A percentile compares a stretch with the other conserved stretches of the same genome.
phyloP scores from a whole-genome alignment of 1,140 invertebrate genomes.

The Latrodectus geometricus region DNA sequence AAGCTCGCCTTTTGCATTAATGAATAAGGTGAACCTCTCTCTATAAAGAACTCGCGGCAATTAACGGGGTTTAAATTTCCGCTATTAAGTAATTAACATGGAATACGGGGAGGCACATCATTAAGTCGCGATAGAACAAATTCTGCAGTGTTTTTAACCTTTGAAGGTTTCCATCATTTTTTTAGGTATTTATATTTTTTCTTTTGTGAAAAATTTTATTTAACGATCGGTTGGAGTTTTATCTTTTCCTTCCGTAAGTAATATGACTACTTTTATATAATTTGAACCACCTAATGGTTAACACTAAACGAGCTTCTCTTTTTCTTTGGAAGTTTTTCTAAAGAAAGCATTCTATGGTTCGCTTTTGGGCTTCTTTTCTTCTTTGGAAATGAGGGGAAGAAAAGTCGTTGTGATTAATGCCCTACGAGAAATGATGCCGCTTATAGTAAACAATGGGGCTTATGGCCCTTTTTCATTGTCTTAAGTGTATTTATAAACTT shows the following conservation, averaged over 20 bases:
- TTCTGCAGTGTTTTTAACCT: slow-evolving; percentile 33
- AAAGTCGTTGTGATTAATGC: neutral
- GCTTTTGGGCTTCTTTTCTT: neutral
- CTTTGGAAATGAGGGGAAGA: neutral
- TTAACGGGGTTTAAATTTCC: slow-evolving; percentile 52
- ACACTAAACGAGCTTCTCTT: neutral
- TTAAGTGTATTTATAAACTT: neutral
- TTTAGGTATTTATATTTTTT: neutral
- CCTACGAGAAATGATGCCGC: neutral
- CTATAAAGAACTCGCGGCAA: slow-evolving; percentile 33
- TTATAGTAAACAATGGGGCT: neutral
- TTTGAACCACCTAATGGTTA: slow-evolving; percentile 31
- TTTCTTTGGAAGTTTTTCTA: neutral
- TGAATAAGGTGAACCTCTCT: slow-evolving; percentile 7
- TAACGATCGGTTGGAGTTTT: slow-evolving; percentile 26
- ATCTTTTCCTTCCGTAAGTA: slow-evolving; percentile 8
- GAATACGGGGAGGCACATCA: slow-evolving; percentile 13
- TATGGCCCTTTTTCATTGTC: neutral
- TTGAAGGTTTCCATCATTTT: neutral
- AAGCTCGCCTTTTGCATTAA: slow-evolving; percentile 15
- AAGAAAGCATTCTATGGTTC: neutral
- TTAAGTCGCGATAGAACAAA: slow-evolving; percentile 10
- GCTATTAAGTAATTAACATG: slow-evolving; percentile 55
- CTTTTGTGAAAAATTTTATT: slow-evolving; percentile 17
- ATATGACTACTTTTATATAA: slow-evolving; percentile 45